Base-by-base conservation (phyloP, 2,797 vertebrate species). In the Furcifer pardalis region DNA sequence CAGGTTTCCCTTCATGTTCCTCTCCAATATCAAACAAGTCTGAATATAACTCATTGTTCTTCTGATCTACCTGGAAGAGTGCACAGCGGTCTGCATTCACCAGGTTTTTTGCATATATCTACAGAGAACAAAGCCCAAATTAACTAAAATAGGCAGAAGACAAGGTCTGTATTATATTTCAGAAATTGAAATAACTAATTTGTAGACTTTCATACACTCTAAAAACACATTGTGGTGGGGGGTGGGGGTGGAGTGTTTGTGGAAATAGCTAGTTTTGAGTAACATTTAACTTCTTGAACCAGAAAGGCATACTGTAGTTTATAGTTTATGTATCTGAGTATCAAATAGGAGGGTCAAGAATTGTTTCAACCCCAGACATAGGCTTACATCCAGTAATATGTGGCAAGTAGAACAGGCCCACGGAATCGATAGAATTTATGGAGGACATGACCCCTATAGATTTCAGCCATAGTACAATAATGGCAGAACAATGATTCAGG, bases 91-190 rank as follows among this genome's bases (percentile, higher is more conserved):
- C 98, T 83, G 99, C 99, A 93, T 99, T 99, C 97, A 99, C 99
- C 97, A 99, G 96, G 96, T 99, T 98, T 97, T 99, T 99, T 98
- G 99, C 99, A 98, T 99, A 99, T 98, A 99, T 99, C 99, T 97
- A 88, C 9, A 87, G 90, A 92, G 66, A 81, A 84, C 4, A 89
- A 89, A 91, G 81, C 13, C 19, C 78, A 32, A 44, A 89, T 93
- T 75, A 95, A 89, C 0, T 1, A 1, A n/a, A 17, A 75, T 17
- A 44, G 40, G 44, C 0, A n/a, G 46, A 63, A 17, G 9, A 86
- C 42, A 25, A 84, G 12, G 3, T 59, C 76, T 6, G 59, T 56
- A 46, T 40, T 5, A 66, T 49, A 6, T 74, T 32, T 56, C 35
- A 65, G 19, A 44, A 21, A 4, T 30, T n/a, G 79, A 63, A 59